Evolutionary conservation across 2,113 vertebrate species (phyloP), one percentile per base, ranked within the genome.

Genomic region (Channa maculata): DNA sequence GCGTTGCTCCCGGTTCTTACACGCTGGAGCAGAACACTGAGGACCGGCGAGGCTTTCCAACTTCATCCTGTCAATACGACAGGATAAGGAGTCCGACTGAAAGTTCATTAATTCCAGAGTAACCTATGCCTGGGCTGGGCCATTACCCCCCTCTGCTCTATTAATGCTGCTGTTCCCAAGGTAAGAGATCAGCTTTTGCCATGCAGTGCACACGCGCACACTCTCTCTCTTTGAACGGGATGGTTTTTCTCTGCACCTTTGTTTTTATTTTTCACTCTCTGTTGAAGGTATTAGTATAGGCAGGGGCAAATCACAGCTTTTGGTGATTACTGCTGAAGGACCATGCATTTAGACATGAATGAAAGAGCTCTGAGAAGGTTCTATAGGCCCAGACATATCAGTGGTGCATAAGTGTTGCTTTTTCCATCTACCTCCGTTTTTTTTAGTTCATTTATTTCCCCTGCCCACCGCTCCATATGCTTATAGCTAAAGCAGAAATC

Each of bases 71-170:
- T 92, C 91, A 88, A 89, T 88, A 82, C 65, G 34, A 49, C 7
- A 54, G 85, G 88, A 90, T 90, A 91, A 91, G 84, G 80, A 90
- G 79, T 89, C 74, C 5, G 36, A 79, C 83, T 78, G 89, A 87
- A 87, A 89, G 84, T 92, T 93, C 90, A 91, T 93, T 91, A 92
- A 91, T 88, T 88, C 88, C 73, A 51, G 72, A 48, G 81, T 88
- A 88, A 90, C 89, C 85, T 90, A 76, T 81, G 85, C 75, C 77
- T 85, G 70, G 46, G 79, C 59, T 48, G 55, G 71, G 52, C 83
- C 89, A 89, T 89, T 84, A 86, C 79, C 82, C 74, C 59, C 52
- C 64, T 75, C 77, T 51, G 15, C 76, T 87, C 77, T 86, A 87
- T 89, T 91, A 88, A 89, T 91, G 89, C 87, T 81, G 69, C 78